Evolutionary conservation across 2,113 vertebrate species (phyloP), one percentile per base, ranked within the genome.

Genomic region (Narcine bancroftii): DNA sequence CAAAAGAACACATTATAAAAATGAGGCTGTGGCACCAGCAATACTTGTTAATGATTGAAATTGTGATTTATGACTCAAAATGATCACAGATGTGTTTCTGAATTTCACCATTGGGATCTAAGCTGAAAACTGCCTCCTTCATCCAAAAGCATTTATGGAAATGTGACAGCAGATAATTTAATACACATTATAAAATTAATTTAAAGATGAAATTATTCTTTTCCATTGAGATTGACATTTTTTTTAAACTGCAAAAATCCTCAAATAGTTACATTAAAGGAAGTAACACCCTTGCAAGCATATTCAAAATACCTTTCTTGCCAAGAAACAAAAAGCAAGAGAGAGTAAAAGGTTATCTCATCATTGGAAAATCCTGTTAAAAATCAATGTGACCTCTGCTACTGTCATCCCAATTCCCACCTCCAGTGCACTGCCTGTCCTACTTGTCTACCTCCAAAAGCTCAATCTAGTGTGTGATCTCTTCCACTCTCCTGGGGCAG

Each of bases 321-420:
- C 95, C 96, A 96, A 97, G 97, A 96, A 97, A 97, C 96, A 97
- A 97, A 96, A 96, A 96, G 93, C 95, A 95, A 96, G 96, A 97
- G 96, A 95, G 95, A 97, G 96, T 96, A 95, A 95, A 94, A 96
- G 96, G 96, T 96, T 97, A 97, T 97, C 96, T 97, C 95, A 96
- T 96, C 96, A 94, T 93, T 96, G 96, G 94, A 95, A 96, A 96
- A 96, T 95, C 94, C 96, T 95, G 95, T 94, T 95, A 95, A 95
- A 97, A 97, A 97, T 97, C 96, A 93, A 97, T 98, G 96, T 97
- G 96, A 97, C 96, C 97, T 96, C 95, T 97, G 96, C 96, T 96
- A 95, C 96, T 96, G 97, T 96, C 96, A 97, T 96, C 95, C 94
- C 95, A 95, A 93, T 97, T 95, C 96, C 96, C 96, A 96, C 96